A percentile compares a stretch with the other conserved stretches of the same genome.
phyloP scores from a whole-genome alignment of 2,888 invertebrate species.

The Cephus sareptanus region DNA sequence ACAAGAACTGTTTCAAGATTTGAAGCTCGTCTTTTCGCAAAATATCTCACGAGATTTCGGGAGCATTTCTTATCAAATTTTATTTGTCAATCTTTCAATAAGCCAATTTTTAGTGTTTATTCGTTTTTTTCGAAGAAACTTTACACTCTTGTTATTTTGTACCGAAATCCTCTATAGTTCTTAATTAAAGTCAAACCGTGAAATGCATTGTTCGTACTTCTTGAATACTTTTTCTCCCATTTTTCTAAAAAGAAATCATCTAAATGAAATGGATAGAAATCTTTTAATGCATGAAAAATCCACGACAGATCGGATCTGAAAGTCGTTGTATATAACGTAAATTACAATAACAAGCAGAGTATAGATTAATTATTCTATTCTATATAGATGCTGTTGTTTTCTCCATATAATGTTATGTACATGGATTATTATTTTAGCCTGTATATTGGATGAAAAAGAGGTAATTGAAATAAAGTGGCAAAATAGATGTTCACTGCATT shows the following conservation, averaged over 20 bases:
- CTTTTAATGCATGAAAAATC: background rate
- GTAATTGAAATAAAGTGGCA: slow-evolving; percentile 37
- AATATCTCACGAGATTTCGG: background rate
- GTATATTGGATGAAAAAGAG: slow-evolving; percentile 30
- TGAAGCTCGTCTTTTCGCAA: background rate
- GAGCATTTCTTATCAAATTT: background rate
- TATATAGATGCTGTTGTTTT: slow-evolving; percentile 44
- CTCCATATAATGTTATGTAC: slow-evolving; percentile 51
- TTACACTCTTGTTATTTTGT: background rate
- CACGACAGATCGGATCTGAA: background rate
- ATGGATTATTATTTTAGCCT: slow-evolving; percentile 44
- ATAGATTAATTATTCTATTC: slow-evolving; percentile 39
- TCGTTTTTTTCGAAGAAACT: background rate
- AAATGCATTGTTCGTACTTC: background rate
- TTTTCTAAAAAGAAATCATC: background rate
- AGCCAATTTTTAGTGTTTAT: background rate
- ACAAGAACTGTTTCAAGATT: background rate
- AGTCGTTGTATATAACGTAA: slow-evolving; percentile 37
- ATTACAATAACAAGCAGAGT: slow-evolving; percentile 32
- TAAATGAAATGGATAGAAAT: background rate
- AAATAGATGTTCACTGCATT: background rate
- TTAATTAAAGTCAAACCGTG: background rate
- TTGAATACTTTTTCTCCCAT: background rate
- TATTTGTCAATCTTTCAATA: background rate
- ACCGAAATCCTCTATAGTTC: background rate